Conservation (phyloP, 2,888 invertebrate genomes). For the Orchesellides sinensis region DNA sequence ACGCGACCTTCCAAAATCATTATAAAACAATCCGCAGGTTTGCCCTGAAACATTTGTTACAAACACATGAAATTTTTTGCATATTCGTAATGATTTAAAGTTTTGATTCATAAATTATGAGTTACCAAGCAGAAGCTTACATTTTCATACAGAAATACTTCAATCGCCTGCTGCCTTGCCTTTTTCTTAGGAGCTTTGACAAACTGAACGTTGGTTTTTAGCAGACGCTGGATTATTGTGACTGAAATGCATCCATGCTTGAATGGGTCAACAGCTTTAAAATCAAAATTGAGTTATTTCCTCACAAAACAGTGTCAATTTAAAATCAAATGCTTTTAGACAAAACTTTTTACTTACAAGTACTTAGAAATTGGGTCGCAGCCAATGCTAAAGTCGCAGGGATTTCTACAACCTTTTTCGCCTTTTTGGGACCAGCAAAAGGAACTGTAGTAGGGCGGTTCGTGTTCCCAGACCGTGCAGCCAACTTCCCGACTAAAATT, state of each 20-base stretch:
- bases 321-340: neutral
- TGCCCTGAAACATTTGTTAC: slow-evolving; percentile 77
- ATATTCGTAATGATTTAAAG: too few relatives aligned
- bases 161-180: slow-evolving; percentile 48
- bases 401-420: slow-evolving; percentile 88
- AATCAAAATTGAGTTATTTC: slow-evolving; percentile 64
- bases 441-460: slow-evolving; percentile 77
- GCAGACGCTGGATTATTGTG: slow-evolving; percentile 90
- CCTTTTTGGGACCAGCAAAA: slow-evolving; percentile 80
- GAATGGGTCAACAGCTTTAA: slow-evolving; percentile 91
- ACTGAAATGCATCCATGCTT: slow-evolving; percentile 90
- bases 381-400: slow-evolving; percentile 95
- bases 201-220: slow-evolving; percentile 93
- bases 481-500: slow-evolving; percentile 87
- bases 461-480: slow-evolving; percentile 79
- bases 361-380: slow-evolving; percentile 95
- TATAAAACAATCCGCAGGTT: slow-evolving; percentile 91
- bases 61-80: too few relatives aligned
- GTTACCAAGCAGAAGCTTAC: too few relatives aligned
- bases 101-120: too few relatives aligned
- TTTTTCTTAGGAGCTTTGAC: slow-evolving; percentile 81
- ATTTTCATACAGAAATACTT: slow-evolving; percentile 63
- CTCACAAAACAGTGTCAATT: too few relatives aligned
- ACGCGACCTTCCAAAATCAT: slow-evolving; percentile 96
- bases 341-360: slow-evolving; percentile 82